Evolutionary conservation across 1,140 invertebrate genomes (phyloP), one percentile per base, ranked within the genome.

Genomic region (Colletes gigas): DNA sequence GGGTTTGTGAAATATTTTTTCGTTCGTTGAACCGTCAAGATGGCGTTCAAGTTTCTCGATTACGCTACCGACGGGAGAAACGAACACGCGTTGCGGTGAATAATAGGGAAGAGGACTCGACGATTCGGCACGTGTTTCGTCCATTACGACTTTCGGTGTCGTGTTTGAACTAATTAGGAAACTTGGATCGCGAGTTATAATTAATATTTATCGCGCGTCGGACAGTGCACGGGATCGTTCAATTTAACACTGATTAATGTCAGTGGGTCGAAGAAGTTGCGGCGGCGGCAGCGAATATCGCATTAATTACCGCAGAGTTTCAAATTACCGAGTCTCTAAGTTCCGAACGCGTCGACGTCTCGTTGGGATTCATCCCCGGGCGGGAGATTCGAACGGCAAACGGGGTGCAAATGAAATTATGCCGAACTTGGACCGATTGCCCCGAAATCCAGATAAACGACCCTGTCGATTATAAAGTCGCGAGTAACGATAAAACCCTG

Each of bases 201-300:
- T 65, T 78, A 78, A 72, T 78, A 78, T 78, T 78, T 78, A 78
- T 78, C 77, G 50, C 50, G 60, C 12, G 50, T 47, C 69, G 50
- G 17, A 19, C 15, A 41, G 10, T 39, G 15, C 67, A 47, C 55
- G 21, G 68, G 62, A 72, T 78, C 77, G 69, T 78, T 72, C 77
- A 78, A 78, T 78, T 78, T 78, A 78, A 54, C 76, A 9, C 68
- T 73, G 77, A 78, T 78, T 78, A 73, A 78, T 73, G 77, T 47
- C 60, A 63, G 14, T 47, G 50, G 60, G 69, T 73, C 77, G 69
- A 55, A 55, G 59, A 73, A 78, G 59, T 55, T 55, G 50, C n/a
- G n/a, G 63, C 50, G 44, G 44, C 8, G 15, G 47, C 15, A 39
- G 68, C 3, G 59, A 72, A 72, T 65, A 78, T 78, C 69, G 54